phyloP scores from a whole-genome alignment of 1,140 invertebrate genomes.

The Vanessa atalanta region DNA sequence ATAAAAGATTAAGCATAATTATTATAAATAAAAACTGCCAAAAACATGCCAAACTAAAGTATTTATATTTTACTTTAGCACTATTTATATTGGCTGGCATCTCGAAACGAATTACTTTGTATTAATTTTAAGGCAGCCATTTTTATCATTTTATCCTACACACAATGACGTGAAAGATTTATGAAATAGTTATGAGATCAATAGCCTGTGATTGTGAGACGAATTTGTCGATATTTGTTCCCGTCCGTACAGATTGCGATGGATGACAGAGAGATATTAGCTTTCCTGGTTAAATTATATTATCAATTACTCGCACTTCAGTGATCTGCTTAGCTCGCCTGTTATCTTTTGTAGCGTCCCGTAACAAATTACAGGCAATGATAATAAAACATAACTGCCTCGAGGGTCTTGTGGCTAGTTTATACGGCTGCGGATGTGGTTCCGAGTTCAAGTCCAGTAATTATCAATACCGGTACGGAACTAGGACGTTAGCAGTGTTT shows the following conservation, averaged over 20 bases:
- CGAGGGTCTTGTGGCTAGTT: too few relatives aligned
- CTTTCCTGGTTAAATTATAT: constrained; percentile 74
- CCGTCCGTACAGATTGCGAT: constrained; percentile 65
- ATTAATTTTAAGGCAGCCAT: too few relatives aligned
- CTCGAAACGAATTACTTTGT: too few relatives aligned
- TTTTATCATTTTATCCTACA: background rate
- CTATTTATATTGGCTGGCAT: too few relatives aligned
- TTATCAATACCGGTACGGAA: too few relatives aligned
- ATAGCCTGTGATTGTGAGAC: constrained; percentile 58
- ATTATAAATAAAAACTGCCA: too few relatives aligned
- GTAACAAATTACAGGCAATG: constrained; percentile 14
- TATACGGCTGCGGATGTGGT: too few relatives aligned
- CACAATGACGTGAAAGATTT: constrained; percentile 3
- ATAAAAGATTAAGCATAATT: too few relatives aligned
- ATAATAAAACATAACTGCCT: constrained; percentile 13
- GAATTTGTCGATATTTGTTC: constrained; percentile 69
- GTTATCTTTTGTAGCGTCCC: constrained; percentile 24
- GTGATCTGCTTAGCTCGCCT: constrained; percentile 14
- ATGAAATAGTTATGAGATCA: constrained; percentile 50
- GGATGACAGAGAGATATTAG: constrained; percentile 70
- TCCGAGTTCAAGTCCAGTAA: too few relatives aligned
- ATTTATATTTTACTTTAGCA: too few relatives aligned
- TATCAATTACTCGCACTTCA: constrained; percentile 57
- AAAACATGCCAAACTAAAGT: background rate
- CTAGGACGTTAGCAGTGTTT: too few relatives aligned